Evolutionary conservation across 2,888 invertebrate genomes (phyloP).

Genomic region (Tachina lurida): DNA sequence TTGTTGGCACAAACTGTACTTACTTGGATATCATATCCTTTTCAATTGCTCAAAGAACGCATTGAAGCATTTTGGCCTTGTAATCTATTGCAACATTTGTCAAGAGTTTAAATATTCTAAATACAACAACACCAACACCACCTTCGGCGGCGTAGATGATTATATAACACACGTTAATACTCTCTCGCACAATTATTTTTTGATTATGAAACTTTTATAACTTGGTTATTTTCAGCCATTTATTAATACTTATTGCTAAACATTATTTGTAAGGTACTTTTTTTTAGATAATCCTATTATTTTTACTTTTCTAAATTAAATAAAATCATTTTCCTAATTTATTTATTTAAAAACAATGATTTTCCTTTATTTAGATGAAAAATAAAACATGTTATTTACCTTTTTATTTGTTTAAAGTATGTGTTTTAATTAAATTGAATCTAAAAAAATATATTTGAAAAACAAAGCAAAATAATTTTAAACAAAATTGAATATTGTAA

Average conservation of each 20-base stretch:
- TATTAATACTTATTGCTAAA: constrained; percentile 38
- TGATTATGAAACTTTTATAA: constrained; percentile 26
- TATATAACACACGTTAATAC: constrained; percentile 57
- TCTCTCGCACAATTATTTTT: constrained; percentile 61
- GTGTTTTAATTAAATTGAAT: constrained; percentile 43
- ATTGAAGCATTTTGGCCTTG: constrained; percentile 91
- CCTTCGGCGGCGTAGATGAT: constrained; percentile 46
- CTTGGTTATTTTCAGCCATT: constrained; percentile 46
- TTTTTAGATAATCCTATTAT: constrained; percentile 29
- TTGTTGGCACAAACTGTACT: constrained; percentile 90
- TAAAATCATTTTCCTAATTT: constrained; percentile 15
- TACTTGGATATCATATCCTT: constrained; percentile 91
- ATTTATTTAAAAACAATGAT: constrained; percentile 41
- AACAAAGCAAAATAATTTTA: constrained; percentile 1
- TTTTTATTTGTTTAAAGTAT: constrained; percentile 45
- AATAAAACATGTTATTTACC: constrained; percentile 47
- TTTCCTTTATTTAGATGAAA: constrained; percentile 34
- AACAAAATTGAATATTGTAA: constrained; percentile 58
- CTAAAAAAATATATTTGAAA: constrained; percentile 1
- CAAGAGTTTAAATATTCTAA: constrained; percentile 85
- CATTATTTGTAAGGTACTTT: constrained; percentile 29
- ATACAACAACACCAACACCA: constrained; percentile 24
- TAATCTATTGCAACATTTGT: constrained; percentile 90
- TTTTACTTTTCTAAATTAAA: constrained; percentile 5
- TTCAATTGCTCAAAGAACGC: constrained; percentile 89